Base-by-base conservation (phyloP, 2,888 invertebrate species). In the Platycheirus rosarum region DNA sequence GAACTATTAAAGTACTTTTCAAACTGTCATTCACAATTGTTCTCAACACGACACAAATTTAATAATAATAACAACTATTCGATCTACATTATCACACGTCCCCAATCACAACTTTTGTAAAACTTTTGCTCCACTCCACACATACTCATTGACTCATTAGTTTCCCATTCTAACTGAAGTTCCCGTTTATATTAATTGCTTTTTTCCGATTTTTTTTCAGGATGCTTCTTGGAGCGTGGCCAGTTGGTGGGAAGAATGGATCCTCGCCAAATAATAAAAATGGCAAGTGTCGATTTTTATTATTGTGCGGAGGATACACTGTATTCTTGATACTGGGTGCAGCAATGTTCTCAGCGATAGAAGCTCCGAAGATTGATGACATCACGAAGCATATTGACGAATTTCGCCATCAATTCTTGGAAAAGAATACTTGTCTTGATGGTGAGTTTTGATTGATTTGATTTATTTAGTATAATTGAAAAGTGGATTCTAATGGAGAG, bases 271-370 rank as follows among this genome's bases (percentile, higher is more conserved):
- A 88, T 75, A 88, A 88, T 82, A 90, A 90, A 85, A 88, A 89
- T 75, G 87, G 87, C 51, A 87, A 87, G 85, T 88, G 91, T 65
- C 88, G 91, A 49, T 91, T 92, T 87, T 87, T 89, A 66, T 87
- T 88, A 86, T 86, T 91, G 78, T 85, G 89, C 44, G 90, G 87
- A 80, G 92, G 92, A 85, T 93, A 93, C 87, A 84, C 92, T 20
- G 86, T 93, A 37, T 95, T 93, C 88, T 89, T 95, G 78, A 90
- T 94, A 35, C 89, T 95, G 88, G 97, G 96, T 14, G 96, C 96
- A 0, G 92, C 93, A 14, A 93, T 96, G 77, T 96, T 96, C 89
- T 94, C 95, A 71, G 93, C 94, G n/a, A 94, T 96, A 85, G 96
- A 96, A 90, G 93, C 93, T 4, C 95, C 95, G 0, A 91, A 93